Evolutionary conservation across 2,797 vertebrate species (phyloP).

Genomic region (Myotis daubentonii): DNA sequence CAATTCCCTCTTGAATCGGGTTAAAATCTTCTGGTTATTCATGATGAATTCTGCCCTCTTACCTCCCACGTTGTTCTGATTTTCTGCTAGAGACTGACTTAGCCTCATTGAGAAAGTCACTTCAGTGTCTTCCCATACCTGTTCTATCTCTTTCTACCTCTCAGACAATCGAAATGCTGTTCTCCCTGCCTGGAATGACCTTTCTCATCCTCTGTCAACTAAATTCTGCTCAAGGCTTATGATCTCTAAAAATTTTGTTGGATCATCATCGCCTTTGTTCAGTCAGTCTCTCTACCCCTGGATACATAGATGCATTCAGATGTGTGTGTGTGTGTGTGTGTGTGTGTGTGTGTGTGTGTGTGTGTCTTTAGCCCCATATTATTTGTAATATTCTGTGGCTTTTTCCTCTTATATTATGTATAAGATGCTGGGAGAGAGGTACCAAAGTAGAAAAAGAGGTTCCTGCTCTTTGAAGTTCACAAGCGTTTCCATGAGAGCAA

Average conservation of each 20-base stretch:
- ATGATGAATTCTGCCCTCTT: background rate
- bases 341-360: too few species aligned
- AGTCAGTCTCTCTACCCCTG: background rate
- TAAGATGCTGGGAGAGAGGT: background rate
- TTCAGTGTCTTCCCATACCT: background rate
- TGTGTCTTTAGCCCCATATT: background rate
- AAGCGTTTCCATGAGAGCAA: background rate
- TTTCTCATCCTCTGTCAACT: background rate
- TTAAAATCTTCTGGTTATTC: slow-evolving; percentile 38
- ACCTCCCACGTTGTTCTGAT: background rate
- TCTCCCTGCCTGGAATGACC: background rate
- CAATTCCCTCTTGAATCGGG: background rate
- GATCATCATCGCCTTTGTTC: too few species aligned
- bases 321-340: too few species aligned
- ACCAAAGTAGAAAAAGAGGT: background rate
- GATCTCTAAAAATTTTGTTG: background rate
- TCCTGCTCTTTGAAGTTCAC: background rate
- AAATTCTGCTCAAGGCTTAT: background rate
- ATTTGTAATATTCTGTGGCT: background rate
- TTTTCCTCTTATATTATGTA: background rate
- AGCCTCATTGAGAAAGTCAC: background rate
- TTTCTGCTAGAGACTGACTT: background rate
- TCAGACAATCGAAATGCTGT: background rate
- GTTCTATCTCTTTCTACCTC: background rate
- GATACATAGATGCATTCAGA: background rate